phyloP scores from a whole-genome alignment of 2,113 vertebrate genomes.

The Semicossyphus pulcher region DNA sequence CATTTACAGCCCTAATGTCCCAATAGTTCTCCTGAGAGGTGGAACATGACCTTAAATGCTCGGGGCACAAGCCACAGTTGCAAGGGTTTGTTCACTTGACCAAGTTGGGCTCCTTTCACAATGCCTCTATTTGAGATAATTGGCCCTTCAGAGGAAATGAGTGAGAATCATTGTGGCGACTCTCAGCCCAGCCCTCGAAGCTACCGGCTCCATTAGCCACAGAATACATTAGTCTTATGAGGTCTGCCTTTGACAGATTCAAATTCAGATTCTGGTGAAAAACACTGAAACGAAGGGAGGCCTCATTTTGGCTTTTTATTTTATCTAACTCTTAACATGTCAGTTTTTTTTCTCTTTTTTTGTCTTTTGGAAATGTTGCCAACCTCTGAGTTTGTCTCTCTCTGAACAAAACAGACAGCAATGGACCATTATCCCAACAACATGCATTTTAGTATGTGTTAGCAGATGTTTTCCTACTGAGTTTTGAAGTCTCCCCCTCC shows the following conservation, averaged over 20 bases:
- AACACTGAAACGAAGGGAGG: slow-evolving; percentile 52
- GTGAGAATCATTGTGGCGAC: slow-evolving; percentile 74
- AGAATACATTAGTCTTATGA: slow-evolving; percentile 78
- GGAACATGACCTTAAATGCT: slow-evolving; percentile 49
- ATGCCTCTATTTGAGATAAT: slow-evolving; percentile 80
- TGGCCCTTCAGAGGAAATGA: slow-evolving; percentile 81
- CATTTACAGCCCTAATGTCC: slow-evolving; percentile 1
- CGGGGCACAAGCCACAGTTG: slow-evolving; percentile 25
- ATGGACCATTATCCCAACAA: no score
- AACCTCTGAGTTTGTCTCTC: slow-evolving; percentile 7
- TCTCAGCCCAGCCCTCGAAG: slow-evolving; percentile 66
- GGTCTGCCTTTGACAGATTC: slow-evolving; percentile 67
- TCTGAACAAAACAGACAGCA: background rate
- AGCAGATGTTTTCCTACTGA: background rate
- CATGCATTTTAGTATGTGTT: no score
- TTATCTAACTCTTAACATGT: slow-evolving; percentile 17
- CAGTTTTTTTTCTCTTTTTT: slow-evolving; percentile 7
- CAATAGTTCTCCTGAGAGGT: slow-evolving; percentile 27
- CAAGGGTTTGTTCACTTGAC: slow-evolving; percentile 68
- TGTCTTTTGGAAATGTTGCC: slow-evolving; percentile 10
- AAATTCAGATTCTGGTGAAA: slow-evolving; percentile 68
- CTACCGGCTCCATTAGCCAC: slow-evolving; percentile 76
- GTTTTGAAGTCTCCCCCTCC: no score
- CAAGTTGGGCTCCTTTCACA: slow-evolving; percentile 68
- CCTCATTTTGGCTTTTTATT: slow-evolving; percentile 30